phyloP scores from a whole-genome alignment of 2,113 vertebrate genomes.

The Ornithorhynchus anatinus region DNA sequence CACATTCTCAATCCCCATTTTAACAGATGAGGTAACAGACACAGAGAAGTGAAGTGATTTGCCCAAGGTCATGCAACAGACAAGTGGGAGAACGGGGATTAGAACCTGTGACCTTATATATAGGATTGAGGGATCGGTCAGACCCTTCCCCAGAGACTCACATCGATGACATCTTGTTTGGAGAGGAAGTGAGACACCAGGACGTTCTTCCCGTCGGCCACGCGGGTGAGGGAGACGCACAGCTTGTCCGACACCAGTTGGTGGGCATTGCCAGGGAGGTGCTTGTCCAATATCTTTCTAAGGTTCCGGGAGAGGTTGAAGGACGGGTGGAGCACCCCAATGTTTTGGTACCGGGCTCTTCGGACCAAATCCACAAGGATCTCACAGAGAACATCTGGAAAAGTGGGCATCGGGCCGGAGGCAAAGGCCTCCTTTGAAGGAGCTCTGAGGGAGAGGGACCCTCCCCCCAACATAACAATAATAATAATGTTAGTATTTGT shows the following conservation, averaged over 20 bases:
- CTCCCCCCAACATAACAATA: too few species aligned
- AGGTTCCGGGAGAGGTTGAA: slow-evolving; percentile 80
- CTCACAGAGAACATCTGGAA: slow-evolving; percentile 26
- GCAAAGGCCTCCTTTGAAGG: too few species aligned
- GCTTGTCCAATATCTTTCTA: slow-evolving; percentile 62
- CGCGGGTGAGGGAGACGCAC: slow-evolving; percentile 86
- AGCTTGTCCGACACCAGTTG: slow-evolving; percentile 73
- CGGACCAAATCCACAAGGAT: slow-evolving; percentile 67
- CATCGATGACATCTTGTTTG: slow-evolving; percentile 91
- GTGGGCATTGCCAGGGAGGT: slow-evolving; percentile 83
- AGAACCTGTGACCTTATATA: too few species aligned
- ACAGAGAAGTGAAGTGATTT: too few species aligned
- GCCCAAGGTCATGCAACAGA: too few species aligned
- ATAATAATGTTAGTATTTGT: too few species aligned
- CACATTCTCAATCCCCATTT: too few species aligned
- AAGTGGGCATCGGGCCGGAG: too few species aligned
- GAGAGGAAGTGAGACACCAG: slow-evolving; percentile 87
- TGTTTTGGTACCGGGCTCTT: slow-evolving; percentile 78
- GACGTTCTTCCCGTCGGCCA: slow-evolving; percentile 86
- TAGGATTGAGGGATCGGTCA: too few species aligned
- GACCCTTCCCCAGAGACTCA: slow-evolving; percentile 58
- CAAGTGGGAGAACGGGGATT: too few species aligned
- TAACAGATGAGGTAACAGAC: too few species aligned
- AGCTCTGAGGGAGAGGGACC: too few species aligned
- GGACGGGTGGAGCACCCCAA: slow-evolving; percentile 85